A percentile compares a stretch with the other conserved stretches of the same genome.
phyloP scores from a whole-genome alignment of 2,113 vertebrate genomes.

The Chionodraco myersi region DNA sequence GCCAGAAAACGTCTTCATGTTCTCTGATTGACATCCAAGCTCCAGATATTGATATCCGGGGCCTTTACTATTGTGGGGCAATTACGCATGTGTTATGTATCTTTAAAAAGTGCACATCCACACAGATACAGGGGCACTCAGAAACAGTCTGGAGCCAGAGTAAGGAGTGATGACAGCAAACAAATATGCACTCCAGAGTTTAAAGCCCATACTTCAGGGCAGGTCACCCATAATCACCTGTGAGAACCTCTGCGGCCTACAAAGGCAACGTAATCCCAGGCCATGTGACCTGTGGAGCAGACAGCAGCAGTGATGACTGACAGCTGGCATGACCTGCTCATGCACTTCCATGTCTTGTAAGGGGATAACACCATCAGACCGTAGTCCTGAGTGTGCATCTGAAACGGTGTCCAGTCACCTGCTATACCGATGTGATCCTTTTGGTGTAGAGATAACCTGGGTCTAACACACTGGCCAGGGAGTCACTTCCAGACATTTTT shows the following conservation, averaged over 20 bases:
- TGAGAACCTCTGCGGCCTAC: constrained; percentile 76
- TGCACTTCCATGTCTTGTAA: constrained; percentile 19
- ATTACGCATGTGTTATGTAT: constrained; percentile 53
- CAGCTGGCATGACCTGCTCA: constrained; percentile 42
- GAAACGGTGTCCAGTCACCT: neutral
- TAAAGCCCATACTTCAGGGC: constrained; percentile 63
- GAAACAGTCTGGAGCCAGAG: constrained; percentile 44
- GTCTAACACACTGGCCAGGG: neutral
- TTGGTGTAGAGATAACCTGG: constrained; percentile 1
- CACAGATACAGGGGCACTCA: constrained; percentile 51
- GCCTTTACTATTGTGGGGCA: constrained; percentile 14
- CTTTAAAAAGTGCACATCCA: constrained; percentile 62
- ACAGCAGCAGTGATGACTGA: constrained; percentile 79
- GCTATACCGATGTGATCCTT: neutral
- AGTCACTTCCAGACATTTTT: neutral
- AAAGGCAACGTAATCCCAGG: constrained; percentile 77
- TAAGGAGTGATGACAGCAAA: constrained; percentile 66
- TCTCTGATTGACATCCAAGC: constrained; percentile 11
- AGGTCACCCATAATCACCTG: constrained; percentile 83
- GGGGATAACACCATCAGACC: constrained; percentile 19
- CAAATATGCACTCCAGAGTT: constrained; percentile 70
- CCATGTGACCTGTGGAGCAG: constrained; percentile 82
- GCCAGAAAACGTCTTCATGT: neutral
- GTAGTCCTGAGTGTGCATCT: neutral
- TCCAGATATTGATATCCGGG: constrained; percentile 48